phyloP scores from a whole-genome alignment of 2,113 vertebrate species.

The Monopterus albus region DNA sequence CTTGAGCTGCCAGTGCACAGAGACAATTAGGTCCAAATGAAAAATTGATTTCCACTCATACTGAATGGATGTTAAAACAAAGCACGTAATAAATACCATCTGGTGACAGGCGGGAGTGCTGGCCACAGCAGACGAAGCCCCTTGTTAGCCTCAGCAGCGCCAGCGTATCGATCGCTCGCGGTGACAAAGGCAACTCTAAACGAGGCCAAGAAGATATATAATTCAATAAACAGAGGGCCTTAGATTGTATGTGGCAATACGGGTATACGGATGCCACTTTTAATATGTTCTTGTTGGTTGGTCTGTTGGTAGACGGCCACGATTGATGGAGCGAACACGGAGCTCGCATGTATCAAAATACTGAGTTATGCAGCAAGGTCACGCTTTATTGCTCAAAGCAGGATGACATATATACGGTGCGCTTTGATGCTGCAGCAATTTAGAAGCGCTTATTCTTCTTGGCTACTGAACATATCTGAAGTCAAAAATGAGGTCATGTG shows the following conservation, averaged over 20 bases:
- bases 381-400: background rate
- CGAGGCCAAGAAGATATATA: constrained; percentile 58
- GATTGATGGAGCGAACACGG: constrained; percentile 18
- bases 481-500: background rate
- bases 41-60: constrained; percentile 82
- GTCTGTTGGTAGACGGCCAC: constrained; percentile 8
- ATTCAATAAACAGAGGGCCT: constrained; percentile 71
- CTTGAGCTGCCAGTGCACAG: constrained; percentile 70
- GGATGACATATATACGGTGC: too few species aligned
- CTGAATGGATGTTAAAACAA: constrained; percentile 82
- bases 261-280: constrained; percentile 40
- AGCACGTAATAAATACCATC: constrained; percentile 77
- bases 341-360: constrained; percentile 18
- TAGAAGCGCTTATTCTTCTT: background rate
- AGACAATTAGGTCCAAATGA: constrained; percentile 81
- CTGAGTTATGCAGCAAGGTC: background rate
- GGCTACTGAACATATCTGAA: too few species aligned
- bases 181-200: constrained; percentile 70
- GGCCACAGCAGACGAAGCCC: constrained; percentile 60
- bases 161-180: constrained; percentile 68
- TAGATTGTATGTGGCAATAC: constrained; percentile 46
- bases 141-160: constrained; percentile 74
- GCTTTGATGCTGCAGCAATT: background rate
- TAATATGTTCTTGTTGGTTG: constrained; percentile 27
- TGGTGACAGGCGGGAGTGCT: constrained; percentile 72